Percentiles rank a stretch among this genome's conserved stretches.
These are phyloP conservation scores for Stigmatopora nigra DNA, from an alignment of 2,113 vertebrate genomes.

Conservation along the genomic window DNA sequence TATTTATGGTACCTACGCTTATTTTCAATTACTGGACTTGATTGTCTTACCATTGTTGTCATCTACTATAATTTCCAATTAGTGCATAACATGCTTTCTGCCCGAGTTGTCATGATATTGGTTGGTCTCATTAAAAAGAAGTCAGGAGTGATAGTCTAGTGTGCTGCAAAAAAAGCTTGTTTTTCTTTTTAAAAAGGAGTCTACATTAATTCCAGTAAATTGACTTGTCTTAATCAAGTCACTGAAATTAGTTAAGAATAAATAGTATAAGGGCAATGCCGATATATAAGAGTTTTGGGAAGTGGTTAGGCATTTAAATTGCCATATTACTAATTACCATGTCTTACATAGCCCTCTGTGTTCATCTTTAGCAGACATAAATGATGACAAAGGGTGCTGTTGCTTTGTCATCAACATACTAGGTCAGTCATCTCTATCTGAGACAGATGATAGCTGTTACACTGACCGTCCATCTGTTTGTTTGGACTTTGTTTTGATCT, in stretches of 20 bases:
- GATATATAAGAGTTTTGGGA: not conserved
- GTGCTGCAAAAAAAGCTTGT: not conserved
- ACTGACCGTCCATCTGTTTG: slow-evolving; percentile 18
- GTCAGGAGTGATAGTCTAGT: not conserved
- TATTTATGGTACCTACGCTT: not conserved
- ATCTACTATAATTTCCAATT: not conserved
- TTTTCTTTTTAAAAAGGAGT: not conserved
- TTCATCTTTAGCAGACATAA: not conserved
- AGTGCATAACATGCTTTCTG: not conserved
- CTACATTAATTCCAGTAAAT: not conserved
- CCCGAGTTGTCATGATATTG: not conserved
- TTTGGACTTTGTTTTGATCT: slow-evolving; percentile 17
- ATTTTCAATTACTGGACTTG: not conserved
- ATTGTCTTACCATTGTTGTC: not conserved
- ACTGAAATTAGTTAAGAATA: not conserved
- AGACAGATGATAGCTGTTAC: slow-evolving; percentile 36
- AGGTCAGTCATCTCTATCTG: slow-evolving; percentile 17
- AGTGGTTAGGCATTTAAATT: not conserved
- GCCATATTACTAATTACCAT: not conserved
- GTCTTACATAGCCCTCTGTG: no score
- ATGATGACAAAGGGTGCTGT: slow-evolving; percentile 13
- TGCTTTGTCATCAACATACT: slow-evolving; percentile 13
- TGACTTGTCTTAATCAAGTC: not conserved
- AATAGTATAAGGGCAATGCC: not conserved
- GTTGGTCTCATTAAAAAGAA: slow-evolving; percentile 2